phyloP scores from a whole-genome alignment of 2,888 invertebrate genomes.

The Lydus trimaculatus region DNA sequence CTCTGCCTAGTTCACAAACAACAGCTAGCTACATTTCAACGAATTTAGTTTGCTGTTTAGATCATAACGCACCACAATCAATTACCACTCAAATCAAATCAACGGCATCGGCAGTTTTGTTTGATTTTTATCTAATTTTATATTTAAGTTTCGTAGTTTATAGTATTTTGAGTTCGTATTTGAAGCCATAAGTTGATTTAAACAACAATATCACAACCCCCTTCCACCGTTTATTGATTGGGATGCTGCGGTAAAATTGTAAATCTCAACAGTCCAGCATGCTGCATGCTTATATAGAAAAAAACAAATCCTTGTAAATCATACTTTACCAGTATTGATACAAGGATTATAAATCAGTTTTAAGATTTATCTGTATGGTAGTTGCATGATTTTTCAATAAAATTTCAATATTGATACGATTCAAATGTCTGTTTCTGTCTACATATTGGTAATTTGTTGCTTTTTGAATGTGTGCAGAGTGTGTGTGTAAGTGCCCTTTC shows the following conservation, averaged over 20 bases:
- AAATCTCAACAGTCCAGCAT: conserved; percentile 45
- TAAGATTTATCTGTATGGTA: background rate
- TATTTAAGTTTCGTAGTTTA: background rate
- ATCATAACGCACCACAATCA: background rate
- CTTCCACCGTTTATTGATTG: conserved; percentile 53
- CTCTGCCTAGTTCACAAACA: background rate
- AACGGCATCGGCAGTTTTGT: conserved; percentile 6
- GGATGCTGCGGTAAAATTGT: conserved; percentile 55
- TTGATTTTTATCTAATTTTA: background rate
- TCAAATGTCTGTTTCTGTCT: conserved; percentile 32
- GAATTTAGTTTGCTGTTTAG: background rate
- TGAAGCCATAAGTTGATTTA: conserved; percentile 22
- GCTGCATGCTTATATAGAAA: conserved; percentile 17
- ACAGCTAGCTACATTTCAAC: background rate
- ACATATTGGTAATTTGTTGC: conserved; percentile 30
- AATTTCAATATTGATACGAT: conserved; percentile 13
- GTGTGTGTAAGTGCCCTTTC: conserved; percentile 33
- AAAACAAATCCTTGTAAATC: background rate
- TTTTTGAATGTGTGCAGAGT: conserved; percentile 38
- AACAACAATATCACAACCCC: conserved; percentile 42
- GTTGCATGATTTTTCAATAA: background rate
- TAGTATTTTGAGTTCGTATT: conserved; percentile 26
- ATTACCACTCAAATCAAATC: background rate
- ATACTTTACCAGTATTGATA: background rate
- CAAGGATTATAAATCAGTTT: background rate